Base-by-base conservation (phyloP, 2,113 vertebrate genomes). In the Colius striatus region DNA sequence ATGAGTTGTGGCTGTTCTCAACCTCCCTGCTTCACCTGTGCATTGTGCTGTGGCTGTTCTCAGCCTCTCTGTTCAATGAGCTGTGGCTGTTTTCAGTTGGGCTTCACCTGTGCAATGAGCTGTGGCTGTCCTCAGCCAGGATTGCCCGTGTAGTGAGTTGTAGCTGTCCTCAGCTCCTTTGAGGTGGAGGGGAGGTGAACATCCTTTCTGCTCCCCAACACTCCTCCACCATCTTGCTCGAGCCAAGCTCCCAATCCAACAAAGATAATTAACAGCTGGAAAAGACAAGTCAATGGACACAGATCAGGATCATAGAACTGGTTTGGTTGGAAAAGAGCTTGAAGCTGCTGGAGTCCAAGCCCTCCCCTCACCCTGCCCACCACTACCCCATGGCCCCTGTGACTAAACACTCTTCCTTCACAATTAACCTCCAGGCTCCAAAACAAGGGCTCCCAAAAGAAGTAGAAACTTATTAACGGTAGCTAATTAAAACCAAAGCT, bases 401-500 rank as follows among this genome's bases (percentile, higher is more conserved):
- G 38, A 41, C 38, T 12, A 41, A 41, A 41, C 38, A 41, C 38
- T 41, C 9, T 41, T 41, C 14, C 10, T 12, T 62, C n/a, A 22
- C 85, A 77, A 95, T 89, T 83, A 89, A 92, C 77, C 89, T 90
- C 92, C 79, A 21, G 3, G 36, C 23, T 18, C 84, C 94, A 60
- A 87, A 93, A 84, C 10, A 30, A 16, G 8, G 8, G 57, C 1
- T 29, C 66, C 66, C n/a, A 92, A 87, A 91, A 86, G 27, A 78
- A 65, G 10, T 34, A 84, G 55, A 62, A 94, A 94, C 81, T 86
- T 88, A 84, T 60, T 78, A 92, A 62, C 29, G 17, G 84, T 41
- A 60, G 83, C 91, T 95, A 81, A 96, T 96, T 94, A 96, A 96
- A 92, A 22, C 76, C 61, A 43, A 54, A 62, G 72, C 53, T 78